phyloP scores from a whole-genome alignment of 2,113 vertebrate genomes.

The Uropsilus gracilis region DNA sequence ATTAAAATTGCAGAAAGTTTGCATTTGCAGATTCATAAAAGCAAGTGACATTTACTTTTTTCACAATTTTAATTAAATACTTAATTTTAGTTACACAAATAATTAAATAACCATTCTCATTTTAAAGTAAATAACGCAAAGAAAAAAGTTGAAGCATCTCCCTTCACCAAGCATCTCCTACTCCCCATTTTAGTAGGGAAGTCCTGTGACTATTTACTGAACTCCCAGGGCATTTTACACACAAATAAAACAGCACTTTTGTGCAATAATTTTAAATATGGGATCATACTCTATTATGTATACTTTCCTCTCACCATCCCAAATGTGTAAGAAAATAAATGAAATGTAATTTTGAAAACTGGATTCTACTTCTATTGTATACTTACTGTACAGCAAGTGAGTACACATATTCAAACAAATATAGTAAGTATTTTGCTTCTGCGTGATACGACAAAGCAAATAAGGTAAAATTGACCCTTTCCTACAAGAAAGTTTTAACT shows the following conservation, averaged over 20 bases:
- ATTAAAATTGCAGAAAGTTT: constrained; percentile 4
- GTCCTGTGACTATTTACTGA: neutral
- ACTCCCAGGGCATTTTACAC: neutral
- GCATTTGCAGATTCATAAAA: neutral
- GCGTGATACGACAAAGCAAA: neutral
- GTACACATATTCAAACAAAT: neutral
- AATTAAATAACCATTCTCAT: constrained; percentile 8
- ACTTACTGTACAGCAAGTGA: neutral
- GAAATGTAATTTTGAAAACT: neutral
- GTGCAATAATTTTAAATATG: neutral
- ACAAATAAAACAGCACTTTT: neutral
- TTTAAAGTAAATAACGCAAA: constrained; percentile 27
- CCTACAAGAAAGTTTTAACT: neutral
- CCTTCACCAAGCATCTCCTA: neutral
- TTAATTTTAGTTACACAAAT: constrained; percentile 46
- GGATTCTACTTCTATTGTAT: neutral
- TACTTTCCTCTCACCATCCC: neutral
- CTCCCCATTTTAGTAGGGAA: neutral
- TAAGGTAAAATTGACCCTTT: neutral
- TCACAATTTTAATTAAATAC: constrained; percentile 25
- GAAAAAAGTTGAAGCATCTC: neutral
- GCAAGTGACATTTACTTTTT: neutral
- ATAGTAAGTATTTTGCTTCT: neutral
- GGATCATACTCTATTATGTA: neutral
- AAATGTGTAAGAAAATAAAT: constrained; percentile 10